Conservation (phyloP, 2,113 vertebrate species). For the Scatophagus argus region DNA sequence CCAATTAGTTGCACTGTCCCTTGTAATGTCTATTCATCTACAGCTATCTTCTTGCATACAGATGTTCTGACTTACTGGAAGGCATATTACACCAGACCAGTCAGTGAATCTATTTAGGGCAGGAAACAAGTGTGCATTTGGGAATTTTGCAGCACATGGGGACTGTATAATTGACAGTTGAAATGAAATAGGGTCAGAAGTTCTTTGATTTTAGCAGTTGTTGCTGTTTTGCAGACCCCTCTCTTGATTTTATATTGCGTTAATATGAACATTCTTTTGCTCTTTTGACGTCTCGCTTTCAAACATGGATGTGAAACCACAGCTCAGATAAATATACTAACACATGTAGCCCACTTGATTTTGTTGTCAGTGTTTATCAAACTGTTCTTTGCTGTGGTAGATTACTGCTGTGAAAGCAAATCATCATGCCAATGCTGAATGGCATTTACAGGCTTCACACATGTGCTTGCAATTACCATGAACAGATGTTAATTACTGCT, state of each 20-base stretch:
- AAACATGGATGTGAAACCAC: conserved; percentile 1
- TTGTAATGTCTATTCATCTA: conserved; percentile 65
- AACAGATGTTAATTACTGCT: conserved; percentile 76
- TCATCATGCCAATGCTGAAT: conserved; percentile 52
- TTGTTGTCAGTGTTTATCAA: conserved; percentile 63
- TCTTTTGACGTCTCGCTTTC: conserved; percentile 7
- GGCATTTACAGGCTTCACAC: conserved; percentile 56
- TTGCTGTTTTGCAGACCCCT: conserved; percentile 28
- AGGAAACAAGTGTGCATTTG: conserved; percentile 49
- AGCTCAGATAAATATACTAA: conserved; percentile 31
- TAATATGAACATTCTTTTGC: conserved; percentile 6
- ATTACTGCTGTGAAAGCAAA: conserved; percentile 69
- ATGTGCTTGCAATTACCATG: conserved; percentile 70
- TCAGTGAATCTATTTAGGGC: conserved; percentile 44
- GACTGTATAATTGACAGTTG: conserved; percentile 46
- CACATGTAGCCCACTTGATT: conserved; percentile 56
- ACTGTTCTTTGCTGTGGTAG: conserved; percentile 47
- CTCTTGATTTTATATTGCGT: neutral
- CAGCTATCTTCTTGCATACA: conserved; percentile 51
- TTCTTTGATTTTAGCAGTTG: conserved; percentile 21
- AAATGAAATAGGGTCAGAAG: conserved; percentile 18
- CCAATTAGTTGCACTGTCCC: conserved; percentile 71
- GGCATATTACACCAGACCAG: conserved; percentile 43
- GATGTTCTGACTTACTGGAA: conserved; percentile 50
- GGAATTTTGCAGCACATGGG: conserved; percentile 28